A percentile compares a stretch with the other conserved stretches of the same genome.
phyloP scores from a whole-genome alignment of 2,113 vertebrate species.

The Sinosuthora webbiana region DNA sequence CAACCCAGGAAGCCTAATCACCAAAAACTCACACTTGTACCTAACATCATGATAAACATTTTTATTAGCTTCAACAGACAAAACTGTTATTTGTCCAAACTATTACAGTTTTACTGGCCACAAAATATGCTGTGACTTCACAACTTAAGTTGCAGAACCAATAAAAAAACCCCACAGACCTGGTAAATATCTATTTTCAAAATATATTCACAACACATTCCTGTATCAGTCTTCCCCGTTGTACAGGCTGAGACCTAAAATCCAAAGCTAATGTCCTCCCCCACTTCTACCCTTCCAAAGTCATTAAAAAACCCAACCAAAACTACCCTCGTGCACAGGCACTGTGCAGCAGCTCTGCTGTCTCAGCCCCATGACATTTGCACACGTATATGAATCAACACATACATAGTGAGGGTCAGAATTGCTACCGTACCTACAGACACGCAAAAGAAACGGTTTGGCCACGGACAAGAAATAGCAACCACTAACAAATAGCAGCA shows the following conservation, averaged over 20 bases:
- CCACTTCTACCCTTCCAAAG: not conserved
- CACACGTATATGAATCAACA: not conserved
- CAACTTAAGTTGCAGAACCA: not conserved
- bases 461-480: not conserved
- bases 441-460: not conserved
- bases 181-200: not conserved
- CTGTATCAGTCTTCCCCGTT: not conserved
- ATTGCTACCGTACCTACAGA: not conserved
- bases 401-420: not conserved
- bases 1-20: not conserved
- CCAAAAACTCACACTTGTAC: not conserved
- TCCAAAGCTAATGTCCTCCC: not conserved
- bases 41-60: not conserved
- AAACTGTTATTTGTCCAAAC: not conserved
- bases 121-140: not conserved
- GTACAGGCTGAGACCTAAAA: not conserved
- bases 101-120: not conserved
- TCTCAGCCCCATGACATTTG: not conserved
- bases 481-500: not conserved
- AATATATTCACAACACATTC: not conserved
- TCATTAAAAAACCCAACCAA: not conserved
- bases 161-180: not conserved
- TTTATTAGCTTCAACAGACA: not conserved
- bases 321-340: fast-evolving
- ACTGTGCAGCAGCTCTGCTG: not conserved